Evolutionary conservation across 2,888 invertebrate genomes (phyloP), one percentile per base, ranked within the genome.

Genomic region (Agapetus fuscipes): DNA sequence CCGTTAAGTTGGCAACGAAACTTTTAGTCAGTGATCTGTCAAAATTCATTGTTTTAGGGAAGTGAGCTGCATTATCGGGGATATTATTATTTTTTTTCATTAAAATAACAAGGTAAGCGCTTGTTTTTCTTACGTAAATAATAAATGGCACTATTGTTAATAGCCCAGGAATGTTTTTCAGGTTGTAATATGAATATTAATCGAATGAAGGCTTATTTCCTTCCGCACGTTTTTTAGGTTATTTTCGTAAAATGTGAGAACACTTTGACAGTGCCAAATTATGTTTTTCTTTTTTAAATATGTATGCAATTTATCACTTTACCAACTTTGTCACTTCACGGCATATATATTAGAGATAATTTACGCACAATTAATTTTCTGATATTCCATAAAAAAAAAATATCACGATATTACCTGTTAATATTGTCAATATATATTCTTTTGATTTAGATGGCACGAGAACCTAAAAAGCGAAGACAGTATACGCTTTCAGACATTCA

Each of bases 401-500:
- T 28, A 28, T 28, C 28, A 28, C 28, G 28, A 28, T 28, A 28
- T 9, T 28, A 28, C 28, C 28, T 28, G 11, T 12, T 12, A 28
- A n/a, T 28, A 28, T 28, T n/a, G n/a, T n/a, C n/a, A n/a, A n/a
- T n/a, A n/a, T n/a, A n/a, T n/a, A n/a, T 28, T 28, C 11, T 28
- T 30, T 30, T 30, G 31, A 6, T 16, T 14, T 3, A 30, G 31
- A 16, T 30, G 31, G 4, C 31, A 14, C 15, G n/a, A 30, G 31
- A 7, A 14, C 15, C 15, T 15, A 30, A 30, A 30, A 30, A 30
- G 14, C 31, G 15, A 16, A 14, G 31, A 15, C 31, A 30, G 11
- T 30, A 30, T 30, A 15, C 31, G n/a, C 31, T 16, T 30, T 15
- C 31, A 15, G 31, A 33, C 14, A n/a, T n/a, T n/a, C n/a, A n/a